These are phyloP conservation scores for Notarius quadriscutis DNA, from an alignment of 2,113 vertebrate species.

Conservation along the genomic window DNA sequence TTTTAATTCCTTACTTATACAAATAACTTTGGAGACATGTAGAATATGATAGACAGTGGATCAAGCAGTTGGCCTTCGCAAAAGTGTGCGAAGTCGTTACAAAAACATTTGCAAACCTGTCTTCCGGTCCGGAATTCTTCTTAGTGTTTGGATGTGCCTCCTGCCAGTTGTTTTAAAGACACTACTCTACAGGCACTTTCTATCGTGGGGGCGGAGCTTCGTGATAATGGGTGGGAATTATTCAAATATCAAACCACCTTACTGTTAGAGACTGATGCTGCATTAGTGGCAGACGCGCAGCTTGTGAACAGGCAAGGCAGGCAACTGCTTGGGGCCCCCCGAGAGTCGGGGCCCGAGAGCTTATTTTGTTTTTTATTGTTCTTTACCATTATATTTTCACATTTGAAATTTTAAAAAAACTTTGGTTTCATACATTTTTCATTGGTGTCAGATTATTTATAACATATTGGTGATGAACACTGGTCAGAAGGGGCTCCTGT, in stretches of 20 bases:
- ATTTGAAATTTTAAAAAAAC: too few species aligned
- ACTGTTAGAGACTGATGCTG: background rate
- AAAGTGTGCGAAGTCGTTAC: background rate
- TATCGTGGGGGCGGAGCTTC: background rate
- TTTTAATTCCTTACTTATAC: background rate
- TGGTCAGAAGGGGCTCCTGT: too few species aligned
- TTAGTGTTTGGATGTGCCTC: background rate
- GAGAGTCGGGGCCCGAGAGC: too few species aligned
- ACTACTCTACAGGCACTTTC: background rate
- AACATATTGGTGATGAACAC: too few species aligned
- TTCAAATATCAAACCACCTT: background rate
- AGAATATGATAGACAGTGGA: background rate
- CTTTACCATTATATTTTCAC: too few species aligned
- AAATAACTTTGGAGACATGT: background rate
- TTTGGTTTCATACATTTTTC: too few species aligned
- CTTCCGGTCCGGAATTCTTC: background rate
- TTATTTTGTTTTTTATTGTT: too few species aligned
- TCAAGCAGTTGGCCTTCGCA: background rate
- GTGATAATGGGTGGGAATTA: background rate
- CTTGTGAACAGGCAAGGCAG: too few species aligned
- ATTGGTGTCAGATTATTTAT: too few species aligned
- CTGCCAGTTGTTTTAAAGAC: background rate
- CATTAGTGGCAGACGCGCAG: background rate
- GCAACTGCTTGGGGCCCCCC: too few species aligned
- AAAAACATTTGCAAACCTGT: background rate